Conservation (phyloP, 2,888 invertebrate genomes). For the Corythucha ciliata region DNA sequence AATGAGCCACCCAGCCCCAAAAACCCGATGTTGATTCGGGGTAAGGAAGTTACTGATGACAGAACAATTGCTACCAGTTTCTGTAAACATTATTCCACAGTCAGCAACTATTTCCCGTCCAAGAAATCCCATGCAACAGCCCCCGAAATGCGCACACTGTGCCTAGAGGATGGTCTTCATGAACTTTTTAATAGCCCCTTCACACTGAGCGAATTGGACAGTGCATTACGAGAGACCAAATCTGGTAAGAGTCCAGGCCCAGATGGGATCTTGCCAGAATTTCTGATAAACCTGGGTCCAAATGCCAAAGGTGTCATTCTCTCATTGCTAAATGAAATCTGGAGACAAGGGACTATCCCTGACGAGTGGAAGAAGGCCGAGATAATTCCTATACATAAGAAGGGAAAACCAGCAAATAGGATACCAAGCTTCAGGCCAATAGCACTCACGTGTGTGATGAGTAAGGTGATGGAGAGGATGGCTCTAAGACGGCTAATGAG, state of each 20-base stretch:
- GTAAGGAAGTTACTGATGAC: constrained; percentile 4
- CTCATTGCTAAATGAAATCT: background rate
- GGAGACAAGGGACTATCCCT: background rate
- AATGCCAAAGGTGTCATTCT: background rate
- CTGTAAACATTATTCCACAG: constrained; percentile 8
- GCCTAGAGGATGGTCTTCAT: background rate
- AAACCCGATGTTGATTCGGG: background rate
- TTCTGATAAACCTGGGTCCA: constrained; percentile 1
- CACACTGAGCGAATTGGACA: background rate
- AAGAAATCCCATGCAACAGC: background rate
- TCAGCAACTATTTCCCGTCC: constrained; percentile 4
- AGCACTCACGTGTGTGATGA: background rate
- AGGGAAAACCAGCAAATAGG: constrained; percentile 3
- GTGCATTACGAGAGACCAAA: background rate
- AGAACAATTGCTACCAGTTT: background rate
- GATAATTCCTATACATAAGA: background rate
- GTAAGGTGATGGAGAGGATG: constrained; percentile 17
- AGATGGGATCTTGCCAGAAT: background rate
- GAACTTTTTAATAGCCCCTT: constrained; percentile 7
- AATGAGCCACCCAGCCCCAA: background rate
- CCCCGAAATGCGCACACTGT: background rate
- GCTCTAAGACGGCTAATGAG: constrained; percentile 9
- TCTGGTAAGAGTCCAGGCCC: background rate
- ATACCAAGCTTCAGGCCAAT: background rate
- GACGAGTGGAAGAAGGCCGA: constrained; percentile 7